These are phyloP conservation scores for Dynastes maya DNA, from an alignment of 2,888 invertebrate genomes.

Conservation along the genomic window DNA sequence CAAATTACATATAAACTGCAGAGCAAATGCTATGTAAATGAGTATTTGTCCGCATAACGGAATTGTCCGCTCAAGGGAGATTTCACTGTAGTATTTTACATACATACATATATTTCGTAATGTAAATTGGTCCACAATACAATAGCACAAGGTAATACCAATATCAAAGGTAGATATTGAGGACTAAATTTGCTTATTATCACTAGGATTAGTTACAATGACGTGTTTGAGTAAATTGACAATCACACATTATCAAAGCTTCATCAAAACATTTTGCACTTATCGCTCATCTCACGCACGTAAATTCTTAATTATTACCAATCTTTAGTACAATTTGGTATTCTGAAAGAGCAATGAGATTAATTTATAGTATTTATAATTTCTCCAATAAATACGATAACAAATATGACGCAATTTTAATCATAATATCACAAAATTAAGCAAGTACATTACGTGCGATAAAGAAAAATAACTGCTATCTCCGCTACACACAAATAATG, in stretches of 20 bases:
- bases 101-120: too few species aligned
- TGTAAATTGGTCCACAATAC: too few species aligned
- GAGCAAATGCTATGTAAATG: too few species aligned
- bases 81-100: too few species aligned
- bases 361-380: conserved; percentile 7
- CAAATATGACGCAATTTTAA: conserved; percentile 5
- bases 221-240: too few species aligned
- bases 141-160: too few species aligned
- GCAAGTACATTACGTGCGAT: conserved; percentile 11
- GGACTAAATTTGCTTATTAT: too few species aligned
- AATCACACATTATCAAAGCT: neutral
- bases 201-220: neutral
- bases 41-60: too few species aligned
- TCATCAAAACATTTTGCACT: neutral
- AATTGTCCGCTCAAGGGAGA: too few species aligned
- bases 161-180: too few species aligned
- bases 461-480: conserved; percentile 10
- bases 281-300: neutral
- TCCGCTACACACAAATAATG: neutral
- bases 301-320: neutral
- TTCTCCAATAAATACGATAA: conserved; percentile 24
- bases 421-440: conserved; percentile 11
- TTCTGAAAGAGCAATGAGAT: conserved; percentile 1
- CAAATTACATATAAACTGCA: too few species aligned
- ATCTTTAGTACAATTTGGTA: neutral